phyloP scores from a whole-genome alignment of 2,797 vertebrate species.

The Sebastes elongatus region DNA sequence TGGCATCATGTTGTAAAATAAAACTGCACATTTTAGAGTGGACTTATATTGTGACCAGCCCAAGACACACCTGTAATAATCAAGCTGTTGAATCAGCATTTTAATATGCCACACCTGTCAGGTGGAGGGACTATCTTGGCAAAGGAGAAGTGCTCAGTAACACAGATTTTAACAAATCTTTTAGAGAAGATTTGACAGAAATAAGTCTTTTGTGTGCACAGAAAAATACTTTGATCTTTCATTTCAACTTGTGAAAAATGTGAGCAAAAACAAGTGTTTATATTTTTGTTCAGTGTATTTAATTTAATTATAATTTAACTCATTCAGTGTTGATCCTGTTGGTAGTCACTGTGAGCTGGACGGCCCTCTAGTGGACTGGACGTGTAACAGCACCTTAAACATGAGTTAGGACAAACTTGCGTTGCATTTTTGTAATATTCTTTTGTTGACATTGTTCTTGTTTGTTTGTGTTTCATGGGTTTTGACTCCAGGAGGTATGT shows the following conservation, averaged over 20 bases:
- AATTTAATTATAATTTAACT: neutral
- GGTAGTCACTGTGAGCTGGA: neutral
- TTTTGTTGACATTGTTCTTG: constrained; percentile 84
- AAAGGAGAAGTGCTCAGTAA: neutral
- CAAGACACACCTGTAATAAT: neutral
- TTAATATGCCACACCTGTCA: neutral
- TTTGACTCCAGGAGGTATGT: constrained; percentile 98
- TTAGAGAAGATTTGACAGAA: neutral
- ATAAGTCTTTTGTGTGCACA: neutral
- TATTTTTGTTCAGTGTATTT: neutral
- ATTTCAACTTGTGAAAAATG: too few relatives aligned
- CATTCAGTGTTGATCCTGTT: neutral
- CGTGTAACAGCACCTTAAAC: neutral
- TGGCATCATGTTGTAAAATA: neutral
- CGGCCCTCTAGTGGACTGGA: constrained; percentile 45
- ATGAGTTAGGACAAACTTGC: neutral
- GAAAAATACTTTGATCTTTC: neutral
- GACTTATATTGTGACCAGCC: neutral
- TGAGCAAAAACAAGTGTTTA: neutral
- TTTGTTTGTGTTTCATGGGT: constrained; percentile 89
- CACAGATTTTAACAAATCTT: neutral
- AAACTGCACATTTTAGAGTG: neutral
- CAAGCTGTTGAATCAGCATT: neutral
- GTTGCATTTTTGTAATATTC: neutral
- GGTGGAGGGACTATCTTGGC: neutral